Percentiles rank a stretch among this genome's conserved stretches.
Conservation (phyloP, 2,113 vertebrate genomes). For the Phainopepla nitens region DNA sequence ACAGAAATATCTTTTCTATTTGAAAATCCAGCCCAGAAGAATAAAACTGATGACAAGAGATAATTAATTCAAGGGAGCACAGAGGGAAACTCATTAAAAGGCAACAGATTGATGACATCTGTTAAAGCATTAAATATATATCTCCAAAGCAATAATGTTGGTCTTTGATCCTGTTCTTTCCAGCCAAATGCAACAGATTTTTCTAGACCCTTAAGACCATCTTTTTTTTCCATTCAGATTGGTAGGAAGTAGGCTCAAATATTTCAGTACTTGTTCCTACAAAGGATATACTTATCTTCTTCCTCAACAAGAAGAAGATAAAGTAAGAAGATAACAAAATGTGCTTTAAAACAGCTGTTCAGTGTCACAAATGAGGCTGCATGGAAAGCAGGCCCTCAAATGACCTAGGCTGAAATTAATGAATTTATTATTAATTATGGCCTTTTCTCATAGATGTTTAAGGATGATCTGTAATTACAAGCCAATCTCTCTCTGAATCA, state of each 20-base stretch:
- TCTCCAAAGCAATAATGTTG: background rate
- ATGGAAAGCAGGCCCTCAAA: background rate
- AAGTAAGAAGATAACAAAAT: background rate
- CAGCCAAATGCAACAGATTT: background rate
- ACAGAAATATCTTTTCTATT: background rate
- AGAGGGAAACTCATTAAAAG: slow-evolving; percentile 25
- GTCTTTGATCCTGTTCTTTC: background rate
- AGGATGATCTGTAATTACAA: background rate
- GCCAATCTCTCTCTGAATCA: background rate
- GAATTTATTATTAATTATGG: background rate
- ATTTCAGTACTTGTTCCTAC: background rate
- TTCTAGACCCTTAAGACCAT: background rate
- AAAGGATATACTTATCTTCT: background rate
- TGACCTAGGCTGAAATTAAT: background rate
- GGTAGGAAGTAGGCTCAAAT: background rate
- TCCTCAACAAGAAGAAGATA: background rate
- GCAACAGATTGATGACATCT: slow-evolving; percentile 33
- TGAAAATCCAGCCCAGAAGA: background rate
- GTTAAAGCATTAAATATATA: slow-evolving; percentile 20
- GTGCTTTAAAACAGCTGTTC: background rate
- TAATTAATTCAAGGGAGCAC: slow-evolving; percentile 28
- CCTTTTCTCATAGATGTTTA: background rate
- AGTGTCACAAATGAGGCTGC: background rate
- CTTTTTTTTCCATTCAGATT: background rate
- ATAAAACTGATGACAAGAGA: background rate